phyloP scores from a whole-genome alignment of 2,797 vertebrate species.

The Coccyzus lansbergi region DNA sequence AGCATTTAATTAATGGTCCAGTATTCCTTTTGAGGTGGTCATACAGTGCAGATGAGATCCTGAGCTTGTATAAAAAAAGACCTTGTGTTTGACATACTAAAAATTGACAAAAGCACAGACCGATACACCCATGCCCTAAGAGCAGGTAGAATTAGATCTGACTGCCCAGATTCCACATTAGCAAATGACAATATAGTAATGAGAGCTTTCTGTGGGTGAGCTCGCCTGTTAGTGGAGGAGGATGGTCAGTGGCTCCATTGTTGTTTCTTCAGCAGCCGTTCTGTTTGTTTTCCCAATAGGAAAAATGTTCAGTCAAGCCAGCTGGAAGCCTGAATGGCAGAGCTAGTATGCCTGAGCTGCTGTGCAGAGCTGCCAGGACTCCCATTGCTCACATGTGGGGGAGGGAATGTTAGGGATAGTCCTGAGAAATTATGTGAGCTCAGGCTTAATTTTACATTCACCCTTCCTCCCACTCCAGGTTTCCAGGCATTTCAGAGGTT shows the following conservation, averaged over 20 bases:
- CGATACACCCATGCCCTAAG: neutral
- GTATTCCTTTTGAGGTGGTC: neutral
- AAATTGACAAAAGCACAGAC: neutral
- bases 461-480: neutral
- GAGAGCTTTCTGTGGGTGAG: neutral
- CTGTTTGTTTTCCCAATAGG: conserved; percentile 14
- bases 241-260: neutral
- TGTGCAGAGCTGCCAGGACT: neutral
- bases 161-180: neutral
- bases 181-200: fast-evolving
- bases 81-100: neutral
- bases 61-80: neutral
- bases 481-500: neutral
- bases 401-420: neutral
- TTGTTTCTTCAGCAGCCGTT: neutral
- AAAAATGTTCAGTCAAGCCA: neutral
- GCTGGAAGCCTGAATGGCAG: neutral
- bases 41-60: neutral
- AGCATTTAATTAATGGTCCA: neutral
- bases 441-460: neutral
- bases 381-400: fast-evolving
- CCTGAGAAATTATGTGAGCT: neutral
- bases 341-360: neutral
- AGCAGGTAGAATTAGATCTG: neutral
- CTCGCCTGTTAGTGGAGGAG: neutral